Evolutionary conservation across 2,888 invertebrate genomes (phyloP).

Genomic region (Metellina segmentata): DNA sequence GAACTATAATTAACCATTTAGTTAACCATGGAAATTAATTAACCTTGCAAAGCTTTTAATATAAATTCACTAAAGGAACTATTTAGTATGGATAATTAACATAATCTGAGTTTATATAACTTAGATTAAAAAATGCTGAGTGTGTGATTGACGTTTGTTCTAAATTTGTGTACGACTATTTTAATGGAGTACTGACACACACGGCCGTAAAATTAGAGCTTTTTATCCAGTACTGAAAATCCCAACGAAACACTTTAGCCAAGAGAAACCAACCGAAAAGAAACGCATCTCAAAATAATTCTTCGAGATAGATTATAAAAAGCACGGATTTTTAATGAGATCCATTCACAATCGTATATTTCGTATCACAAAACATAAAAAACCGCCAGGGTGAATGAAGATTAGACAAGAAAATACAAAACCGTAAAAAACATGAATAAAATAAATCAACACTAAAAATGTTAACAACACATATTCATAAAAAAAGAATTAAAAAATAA

Average conservation of each 20-base stretch:
- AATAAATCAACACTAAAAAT: slow-evolving; percentile 5
- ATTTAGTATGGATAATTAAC: no score
- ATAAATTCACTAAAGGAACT: no score
- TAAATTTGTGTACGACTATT: no score
- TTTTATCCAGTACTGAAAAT: no score
- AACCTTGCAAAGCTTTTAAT: no score
- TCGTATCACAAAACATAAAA: slow-evolving; percentile 19
- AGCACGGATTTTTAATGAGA: slow-evolving; percentile 18
- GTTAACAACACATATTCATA: slow-evolving; percentile 20
- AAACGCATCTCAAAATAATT: neutral
- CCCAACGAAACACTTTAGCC: neutral
- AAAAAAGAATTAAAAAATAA: slow-evolving; percentile 31
- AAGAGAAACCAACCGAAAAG: neutral
- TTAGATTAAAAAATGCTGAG: no score
- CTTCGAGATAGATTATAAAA: neutral
- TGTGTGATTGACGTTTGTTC: no score
- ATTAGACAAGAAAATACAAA: slow-evolving; percentile 10
- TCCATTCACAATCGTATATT: slow-evolving; percentile 16
- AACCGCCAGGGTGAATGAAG: neutral
- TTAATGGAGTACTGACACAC: no score
- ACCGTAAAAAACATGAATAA: neutral
- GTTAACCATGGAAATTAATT: no score
- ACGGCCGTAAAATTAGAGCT: no score
- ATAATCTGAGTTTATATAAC: no score
- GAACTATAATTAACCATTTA: no score